These are phyloP conservation scores for Tragulus kanchil DNA, from an alignment of 2,113 vertebrate genomes.

Conservation along the genomic window DNA sequence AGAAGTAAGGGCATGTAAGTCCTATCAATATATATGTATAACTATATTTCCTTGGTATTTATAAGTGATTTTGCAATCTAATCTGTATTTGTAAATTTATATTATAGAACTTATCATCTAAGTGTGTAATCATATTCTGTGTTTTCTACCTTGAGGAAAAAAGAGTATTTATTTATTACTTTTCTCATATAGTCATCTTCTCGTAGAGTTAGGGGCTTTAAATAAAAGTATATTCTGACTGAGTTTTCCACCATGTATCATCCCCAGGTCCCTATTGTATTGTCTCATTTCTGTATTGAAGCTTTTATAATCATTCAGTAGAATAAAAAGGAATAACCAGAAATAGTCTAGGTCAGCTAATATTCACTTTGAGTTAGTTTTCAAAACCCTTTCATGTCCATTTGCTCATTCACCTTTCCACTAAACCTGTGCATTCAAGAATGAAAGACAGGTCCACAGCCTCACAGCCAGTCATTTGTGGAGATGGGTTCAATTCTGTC, in stretches of 20 bases:
- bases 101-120: background rate
- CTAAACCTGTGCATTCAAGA: background rate
- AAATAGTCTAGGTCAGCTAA: background rate
- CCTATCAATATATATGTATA: background rate
- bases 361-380: background rate
- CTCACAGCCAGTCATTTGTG: rapidly evolving
- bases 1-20: background rate
- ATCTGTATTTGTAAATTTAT: background rate
- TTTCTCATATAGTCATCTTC: background rate
- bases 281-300: background rate
- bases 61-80: background rate
- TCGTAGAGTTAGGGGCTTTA: background rate
- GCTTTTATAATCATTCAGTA: background rate
- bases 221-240: too few relatives aligned
- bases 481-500: background rate
- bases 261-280: too few relatives aligned
- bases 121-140: background rate
- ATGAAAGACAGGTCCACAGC: background rate
- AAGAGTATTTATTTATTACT: background rate
- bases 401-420: background rate
- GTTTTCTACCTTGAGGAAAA: background rate
- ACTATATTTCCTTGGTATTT: background rate
- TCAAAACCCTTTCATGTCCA: background rate
- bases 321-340: background rate
- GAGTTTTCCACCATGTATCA: background rate